Evolutionary conservation across 2,888 invertebrate genomes (phyloP).

Genomic region (Drosophila subquinaria): DNA sequence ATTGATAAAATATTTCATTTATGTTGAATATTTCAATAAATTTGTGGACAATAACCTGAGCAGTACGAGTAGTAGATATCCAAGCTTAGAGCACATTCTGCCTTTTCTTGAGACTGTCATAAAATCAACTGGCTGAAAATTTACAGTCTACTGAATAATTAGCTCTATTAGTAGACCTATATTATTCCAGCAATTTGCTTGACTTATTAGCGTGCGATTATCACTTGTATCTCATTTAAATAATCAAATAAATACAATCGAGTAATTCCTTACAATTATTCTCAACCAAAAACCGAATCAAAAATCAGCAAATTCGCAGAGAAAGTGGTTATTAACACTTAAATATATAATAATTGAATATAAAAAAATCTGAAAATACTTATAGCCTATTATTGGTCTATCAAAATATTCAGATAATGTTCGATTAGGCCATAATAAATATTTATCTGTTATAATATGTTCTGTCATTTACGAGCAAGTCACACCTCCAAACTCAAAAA

Average conservation of each 20-base stretch:
- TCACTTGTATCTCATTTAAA: neutral
- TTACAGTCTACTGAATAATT: neutral
- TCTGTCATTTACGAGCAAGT: conserved; percentile 9
- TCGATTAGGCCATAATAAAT: neutral
- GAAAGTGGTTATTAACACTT: too few species aligned
- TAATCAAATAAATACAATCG: neutral
- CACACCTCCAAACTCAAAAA: conserved; percentile 7
- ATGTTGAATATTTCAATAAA: neutral
- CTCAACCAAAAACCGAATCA: neutral
- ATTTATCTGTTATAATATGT: conserved; percentile 4
- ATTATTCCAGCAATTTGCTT: neutral
- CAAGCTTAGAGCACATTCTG: conserved; percentile 27
- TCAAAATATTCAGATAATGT: conserved; percentile 1
- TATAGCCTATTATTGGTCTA: neutral
- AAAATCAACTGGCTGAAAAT: conserved; percentile 5
- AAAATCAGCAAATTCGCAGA: neutral
- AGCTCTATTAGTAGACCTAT: neutral
- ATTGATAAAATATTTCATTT: neutral
- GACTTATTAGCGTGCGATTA: conserved; percentile 2
- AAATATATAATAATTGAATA: neutral
- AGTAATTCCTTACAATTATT: neutral
- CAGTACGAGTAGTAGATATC: conserved; percentile 4
- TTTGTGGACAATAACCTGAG: conserved; percentile 8
- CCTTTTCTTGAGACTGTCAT: neutral
- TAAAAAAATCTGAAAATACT: neutral